Conservation (phyloP, 2,888 invertebrate species). For the Trisateles emortualis region DNA sequence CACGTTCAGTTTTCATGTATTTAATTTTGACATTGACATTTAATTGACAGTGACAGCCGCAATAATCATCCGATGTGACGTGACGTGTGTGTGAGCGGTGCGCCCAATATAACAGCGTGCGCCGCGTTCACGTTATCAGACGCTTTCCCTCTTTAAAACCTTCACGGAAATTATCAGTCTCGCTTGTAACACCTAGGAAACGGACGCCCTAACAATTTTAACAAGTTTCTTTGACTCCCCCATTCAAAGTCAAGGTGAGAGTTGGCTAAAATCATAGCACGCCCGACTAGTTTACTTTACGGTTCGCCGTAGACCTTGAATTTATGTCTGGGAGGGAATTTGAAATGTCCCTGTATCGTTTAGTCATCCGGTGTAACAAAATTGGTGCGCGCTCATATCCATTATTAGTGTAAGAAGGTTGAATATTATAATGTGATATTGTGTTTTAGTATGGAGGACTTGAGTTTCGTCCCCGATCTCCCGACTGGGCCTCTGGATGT, state of each 20-base stretch:
- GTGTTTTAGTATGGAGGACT: constrained; percentile 80
- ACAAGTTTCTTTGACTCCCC: constrained; percentile 32
- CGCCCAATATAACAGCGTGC: constrained; percentile 56
- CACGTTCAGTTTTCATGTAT: too few species aligned
- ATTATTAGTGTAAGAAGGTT: constrained; percentile 38
- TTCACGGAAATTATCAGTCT: constrained; percentile 50
- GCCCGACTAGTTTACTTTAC: constrained; percentile 43
- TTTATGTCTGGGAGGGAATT: constrained; percentile 54
- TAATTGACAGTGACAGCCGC: constrained; percentile 30
- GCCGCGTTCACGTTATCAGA: constrained; percentile 55
- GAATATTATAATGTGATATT: constrained; percentile 51
- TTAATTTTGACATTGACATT: constrained; percentile 1
- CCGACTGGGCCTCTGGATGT: constrained; percentile 92
- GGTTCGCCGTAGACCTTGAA: constrained; percentile 48
- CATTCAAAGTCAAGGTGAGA: constrained; percentile 64
- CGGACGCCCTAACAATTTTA: constrained; percentile 29
- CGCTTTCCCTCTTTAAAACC: constrained; percentile 51
- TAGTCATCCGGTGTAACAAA: constrained; percentile 64
- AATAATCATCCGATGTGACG: constrained; percentile 42
- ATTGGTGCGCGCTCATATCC: constrained; percentile 45
- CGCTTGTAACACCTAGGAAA: constrained; percentile 44
- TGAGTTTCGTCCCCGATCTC: constrained; percentile 89
- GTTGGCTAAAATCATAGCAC: constrained; percentile 37
- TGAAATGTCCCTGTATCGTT: constrained; percentile 57
- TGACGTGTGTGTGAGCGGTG: constrained; percentile 45